Base-by-base conservation (phyloP, 2,797 vertebrate species). In the Prunella strophiata region DNA sequence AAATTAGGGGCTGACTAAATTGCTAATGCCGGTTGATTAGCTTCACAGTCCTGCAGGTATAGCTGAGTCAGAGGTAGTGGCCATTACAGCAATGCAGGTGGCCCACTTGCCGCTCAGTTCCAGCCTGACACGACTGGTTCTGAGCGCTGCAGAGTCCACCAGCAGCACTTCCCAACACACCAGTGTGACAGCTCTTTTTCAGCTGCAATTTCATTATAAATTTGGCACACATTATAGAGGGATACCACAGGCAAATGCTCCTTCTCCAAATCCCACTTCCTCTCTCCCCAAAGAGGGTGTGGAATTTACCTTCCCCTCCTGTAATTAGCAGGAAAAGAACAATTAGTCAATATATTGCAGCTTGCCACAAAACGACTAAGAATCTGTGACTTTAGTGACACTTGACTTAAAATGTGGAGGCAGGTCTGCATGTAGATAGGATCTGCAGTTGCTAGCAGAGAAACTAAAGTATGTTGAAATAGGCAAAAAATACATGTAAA, bases 131-230 rank as follows among this genome's bases (percentile, higher is more conserved):
- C 38, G 20, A 20, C 36, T 9, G 20, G 4, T 40, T 79, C 4
- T 2, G 23, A 87, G 77, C 86, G 7, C 85, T 34, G 43, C 71
- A 38, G 26, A 55, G 51, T 38, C 54, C 73, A 66, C 30, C 62
- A 30, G 62, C 58, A 91, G 70, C 45, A 25, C 87, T 51, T 71
- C 18, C 40, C 51, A 48, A 66, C 11, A 15, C 16, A 34, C 3
- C 13, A 6, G n/a, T 0, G 1, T 3, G 12, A 58, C 42, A 38
- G 36, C 4, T 50, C 34, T 13, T 42, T 80, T n/a, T 29, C 62
- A 61, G 10, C 29, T 54, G 62, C 38, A 36, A 30, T 40, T 84
- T 86, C 47, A 8, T 47, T 12, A 78, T 6, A 26, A 55, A 68
- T 84, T 54, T 61, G 38, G 26, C 34, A 30, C 9, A 22, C 12